Base-by-base conservation (phyloP, 2,888 invertebrate genomes). In the Noctua janthina region DNA sequence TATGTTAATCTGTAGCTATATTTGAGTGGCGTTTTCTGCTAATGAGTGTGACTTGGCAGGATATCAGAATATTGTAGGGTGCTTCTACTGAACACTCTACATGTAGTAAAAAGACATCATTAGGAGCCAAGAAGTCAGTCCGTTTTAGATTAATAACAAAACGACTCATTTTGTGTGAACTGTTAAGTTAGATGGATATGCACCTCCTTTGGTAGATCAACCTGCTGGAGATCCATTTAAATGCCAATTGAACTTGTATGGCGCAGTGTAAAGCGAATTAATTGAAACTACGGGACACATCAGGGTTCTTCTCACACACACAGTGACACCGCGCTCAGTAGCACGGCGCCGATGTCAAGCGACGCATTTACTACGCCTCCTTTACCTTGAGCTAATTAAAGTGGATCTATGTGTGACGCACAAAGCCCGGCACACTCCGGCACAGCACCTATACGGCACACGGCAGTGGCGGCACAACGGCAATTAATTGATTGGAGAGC, bases 401-500 rank as follows among this genome's bases (percentile, higher is more conserved):
- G 80, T 76, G 76, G 43, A 62, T 67, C 35, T 59, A 71, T 75
- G 76, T 77, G 81, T 67, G 81, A 43, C 72, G 76, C 68, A 76
- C 46, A 49, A 76, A 59, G 46, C 46, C 51, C 70, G 76, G 78
- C 83, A 88, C 49, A 51, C 68, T 69, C 13, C 51, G 64, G 80
- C 66, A 70, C 56, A 39, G 49, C 23, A 67, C 56, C 66, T 72
- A 75, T 79, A 84, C 67, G 67, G 13, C 43, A 78, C 81, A 84
- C 79, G 43, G 23, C 72, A 67, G 62, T 62, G 62, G n/a, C 76
- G 49, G 68, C 64, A 71, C 82, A 78, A 70, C 72, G 74, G 79
- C 84, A 89, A 83, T 83, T 83, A 88, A 88, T 89, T 89, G 88
- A 88, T 89, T 84, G 82, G 69, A 78, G 85, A 79, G 64, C 72